Percentiles rank a stretch among this genome's conserved stretches.
Evolutionary conservation across 2,113 vertebrate genomes (phyloP).

Genomic region (Neolamprologus modestus): DNA sequence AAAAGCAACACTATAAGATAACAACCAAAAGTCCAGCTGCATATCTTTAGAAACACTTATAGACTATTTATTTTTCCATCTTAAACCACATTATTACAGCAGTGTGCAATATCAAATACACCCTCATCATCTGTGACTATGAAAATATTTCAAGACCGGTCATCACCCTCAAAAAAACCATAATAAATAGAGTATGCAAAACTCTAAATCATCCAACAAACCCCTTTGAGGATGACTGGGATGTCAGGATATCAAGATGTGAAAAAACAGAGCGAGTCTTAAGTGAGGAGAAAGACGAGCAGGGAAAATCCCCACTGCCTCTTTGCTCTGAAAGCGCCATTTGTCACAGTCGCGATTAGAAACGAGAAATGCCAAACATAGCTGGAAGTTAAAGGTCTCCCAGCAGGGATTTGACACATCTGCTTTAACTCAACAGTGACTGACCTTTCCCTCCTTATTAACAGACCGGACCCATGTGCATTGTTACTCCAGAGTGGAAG

Average conservation of each 20-base stretch:
- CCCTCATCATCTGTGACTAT: background rate
- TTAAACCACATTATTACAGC: background rate
- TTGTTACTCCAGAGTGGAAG: constrained; percentile 47
- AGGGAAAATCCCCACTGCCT: constrained; percentile 51
- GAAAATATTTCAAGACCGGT: background rate
- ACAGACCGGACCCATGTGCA: constrained; percentile 48
- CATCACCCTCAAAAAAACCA: background rate
- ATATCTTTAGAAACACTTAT: background rate
- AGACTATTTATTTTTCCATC: background rate
- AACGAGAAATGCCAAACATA: constrained; percentile 77
- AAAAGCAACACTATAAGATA: background rate
- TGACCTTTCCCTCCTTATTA: constrained; percentile 79
- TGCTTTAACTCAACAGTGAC: constrained; percentile 73
- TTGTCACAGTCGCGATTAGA: constrained; percentile 75
- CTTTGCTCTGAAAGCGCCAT: constrained; percentile 67
- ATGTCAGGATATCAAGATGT: background rate
- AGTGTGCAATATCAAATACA: background rate
- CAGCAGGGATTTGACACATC: constrained; percentile 74
- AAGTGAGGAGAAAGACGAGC: background rate
- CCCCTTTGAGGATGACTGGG: background rate
- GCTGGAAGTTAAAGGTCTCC: constrained; percentile 79
- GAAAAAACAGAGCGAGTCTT: background rate
- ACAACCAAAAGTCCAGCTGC: background rate
- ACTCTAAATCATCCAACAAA: background rate
- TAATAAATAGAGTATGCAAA: background rate